Base-by-base conservation (phyloP, 2,113 vertebrate species). In the Aix galericulata region DNA sequence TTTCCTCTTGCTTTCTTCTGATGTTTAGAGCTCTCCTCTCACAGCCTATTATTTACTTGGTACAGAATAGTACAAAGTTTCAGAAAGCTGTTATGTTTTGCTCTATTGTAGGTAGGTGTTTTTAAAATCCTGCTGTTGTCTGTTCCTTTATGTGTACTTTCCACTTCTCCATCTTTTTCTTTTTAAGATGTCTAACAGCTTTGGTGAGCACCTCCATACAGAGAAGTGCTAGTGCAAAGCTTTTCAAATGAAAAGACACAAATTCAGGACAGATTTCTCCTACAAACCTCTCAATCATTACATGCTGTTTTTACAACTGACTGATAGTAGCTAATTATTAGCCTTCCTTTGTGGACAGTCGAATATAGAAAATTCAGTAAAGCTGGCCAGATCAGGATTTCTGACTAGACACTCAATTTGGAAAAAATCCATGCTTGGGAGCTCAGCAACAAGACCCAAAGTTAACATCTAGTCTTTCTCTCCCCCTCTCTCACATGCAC, bases 371-470 rank as follows among this genome's bases (percentile, higher is more conserved):
- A 84, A 79, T 32, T 78, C 53, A 82, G 34, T 78, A 75, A 76
- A 91, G 71, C 13, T 78, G 52, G 74, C 55, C 17, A 53, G 72
- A 92, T 88, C 50, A 76, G 84, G 89, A 93, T 58, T 77, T 79
- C 80, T 88, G 71, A 95, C 71, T 48, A 81, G 80, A 81, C 42
- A 62, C 27, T 63, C 10, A 23, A 27, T 71, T 86, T 78, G 74
- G 48, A 85, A 82, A 20, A 91, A 86, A 44, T 10, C n/a, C 36
- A 67, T 27, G n/a, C 68, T 55, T 89, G 53, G 32, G 94, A 93
- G 63, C 71, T 88, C 94, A 92, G 95, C 63, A 92, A 77, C 82
- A 64, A 59, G 23, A 91, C 76, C 78, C 53, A 79, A 18, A 32
- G 59, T 86, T 94, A 78, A 86, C 94, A 40, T 32, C 60, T 13